A percentile compares a stretch with the other conserved stretches of the same genome.
Conservation (phyloP, 2,888 invertebrate genomes). For the Leptinotarsa tumamoca region DNA sequence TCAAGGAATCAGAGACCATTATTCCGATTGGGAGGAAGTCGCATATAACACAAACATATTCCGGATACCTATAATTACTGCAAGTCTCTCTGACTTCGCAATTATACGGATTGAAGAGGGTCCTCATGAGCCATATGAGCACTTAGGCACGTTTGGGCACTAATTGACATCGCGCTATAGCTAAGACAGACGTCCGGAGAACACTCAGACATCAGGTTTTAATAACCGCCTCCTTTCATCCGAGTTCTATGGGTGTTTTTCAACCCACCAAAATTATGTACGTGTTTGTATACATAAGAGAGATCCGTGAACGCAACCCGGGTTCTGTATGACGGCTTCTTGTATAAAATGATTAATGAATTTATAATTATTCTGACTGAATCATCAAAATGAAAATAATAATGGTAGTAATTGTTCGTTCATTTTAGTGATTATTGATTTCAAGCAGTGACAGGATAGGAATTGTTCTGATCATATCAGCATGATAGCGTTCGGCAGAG, state of each 20-base stretch:
- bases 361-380: background rate
- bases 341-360: background rate
- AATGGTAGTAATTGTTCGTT: background rate
- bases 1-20: constrained; percentile 32
- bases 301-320: background rate
- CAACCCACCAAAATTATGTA: background rate
- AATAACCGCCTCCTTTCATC: constrained; percentile 6
- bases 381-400: background rate
- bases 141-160: constrained; percentile 59
- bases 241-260: background rate
- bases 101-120: constrained; percentile 48
- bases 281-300: background rate
- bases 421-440: too few species aligned
- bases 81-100: constrained; percentile 53
- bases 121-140: constrained; percentile 53
- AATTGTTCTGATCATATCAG: too few species aligned
- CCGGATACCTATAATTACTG: constrained; percentile 51
- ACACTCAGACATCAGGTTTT: constrained; percentile 25
- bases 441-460: too few species aligned
- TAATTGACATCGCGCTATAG: constrained; percentile 53
- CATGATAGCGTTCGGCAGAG: too few species aligned
- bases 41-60: constrained; percentile 51
- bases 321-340: background rate
- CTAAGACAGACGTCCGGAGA: constrained; percentile 18
- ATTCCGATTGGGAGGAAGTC: constrained; percentile 22